These are phyloP conservation scores for Temnothorax longispinosus DNA, from an alignment of 1,140 invertebrate genomes.

Conservation along the genomic window DNA sequence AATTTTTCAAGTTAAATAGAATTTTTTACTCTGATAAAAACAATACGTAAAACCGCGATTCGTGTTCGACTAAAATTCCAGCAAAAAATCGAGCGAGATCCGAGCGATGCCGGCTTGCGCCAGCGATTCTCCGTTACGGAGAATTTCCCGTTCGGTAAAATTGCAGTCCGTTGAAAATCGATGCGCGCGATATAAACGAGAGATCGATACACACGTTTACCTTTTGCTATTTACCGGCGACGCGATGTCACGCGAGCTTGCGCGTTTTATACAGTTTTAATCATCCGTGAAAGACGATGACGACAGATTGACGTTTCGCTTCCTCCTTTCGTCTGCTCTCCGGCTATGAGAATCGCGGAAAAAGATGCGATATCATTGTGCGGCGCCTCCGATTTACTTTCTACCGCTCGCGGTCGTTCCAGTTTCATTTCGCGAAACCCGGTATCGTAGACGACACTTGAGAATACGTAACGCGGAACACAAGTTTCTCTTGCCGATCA, in stretches of 20 bases:
- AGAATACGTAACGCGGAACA: background rate
- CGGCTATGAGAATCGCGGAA: background rate
- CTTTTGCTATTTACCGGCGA: background rate
- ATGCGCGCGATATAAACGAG: conserved; percentile 15
- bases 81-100: background rate
- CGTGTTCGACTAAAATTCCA: background rate
- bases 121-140: background rate
- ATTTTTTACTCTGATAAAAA: background rate
- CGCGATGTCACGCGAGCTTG: conserved; percentile 5
- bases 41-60: background rate
- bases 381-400: conserved; percentile 18
- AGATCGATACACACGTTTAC: conserved; percentile 7
- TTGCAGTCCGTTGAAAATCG: conserved; percentile 23
- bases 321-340: background rate
- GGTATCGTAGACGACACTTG: conserved; percentile 3
- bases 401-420: conserved; percentile 2
- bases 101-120: background rate
- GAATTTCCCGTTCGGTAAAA: background rate
- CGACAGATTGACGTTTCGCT: conserved; percentile 22
- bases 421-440: conserved; percentile 10
- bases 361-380: conserved; percentile 4
- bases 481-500: conserved; percentile 1
- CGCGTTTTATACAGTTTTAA: conserved; percentile 20
- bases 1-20: background rate
- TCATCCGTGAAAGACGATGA: background rate